Percentiles rank a stretch among this genome's conserved stretches.
phyloP scores from a whole-genome alignment of 2,888 invertebrate species.

The Drepanosiphum platanoidis region DNA sequence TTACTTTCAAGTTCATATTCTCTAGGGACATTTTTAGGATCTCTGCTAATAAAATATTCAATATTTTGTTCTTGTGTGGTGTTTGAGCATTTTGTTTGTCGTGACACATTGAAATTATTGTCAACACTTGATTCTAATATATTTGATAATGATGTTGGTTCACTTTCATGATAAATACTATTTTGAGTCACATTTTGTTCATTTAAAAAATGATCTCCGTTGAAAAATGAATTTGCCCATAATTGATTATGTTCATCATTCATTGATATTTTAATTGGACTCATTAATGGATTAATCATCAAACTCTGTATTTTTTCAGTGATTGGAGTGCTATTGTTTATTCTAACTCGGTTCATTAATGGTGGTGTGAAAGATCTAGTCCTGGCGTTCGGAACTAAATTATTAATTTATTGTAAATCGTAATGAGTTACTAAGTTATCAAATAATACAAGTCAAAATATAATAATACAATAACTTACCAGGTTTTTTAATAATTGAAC shows the following conservation, averaged over 20 bases:
- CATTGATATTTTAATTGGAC: constrained; percentile 14
- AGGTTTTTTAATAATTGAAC: background rate
- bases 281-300: background rate
- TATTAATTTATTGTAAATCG: background rate
- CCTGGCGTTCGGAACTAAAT: background rate
- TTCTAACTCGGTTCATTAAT: background rate
- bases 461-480: background rate
- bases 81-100: background rate
- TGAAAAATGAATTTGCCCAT: background rate
- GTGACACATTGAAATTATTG: background rate
- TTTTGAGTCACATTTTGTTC: background rate
- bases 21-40: background rate
- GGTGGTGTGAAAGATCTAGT: background rate
- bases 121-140: background rate
- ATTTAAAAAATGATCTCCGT: background rate
- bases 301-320: background rate
- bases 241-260: background rate
- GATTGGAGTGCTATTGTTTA: constrained; percentile 3
- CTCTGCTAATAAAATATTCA: constrained; percentile 14
- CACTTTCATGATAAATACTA: background rate
- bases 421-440: background rate
- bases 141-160: background rate
- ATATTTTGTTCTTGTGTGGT: background rate
- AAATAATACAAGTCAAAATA: background rate
- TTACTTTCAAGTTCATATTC: background rate